These are phyloP conservation scores for Ischnura elegans DNA, from an alignment of 2,888 invertebrate genomes.

Conservation along the genomic window DNA sequence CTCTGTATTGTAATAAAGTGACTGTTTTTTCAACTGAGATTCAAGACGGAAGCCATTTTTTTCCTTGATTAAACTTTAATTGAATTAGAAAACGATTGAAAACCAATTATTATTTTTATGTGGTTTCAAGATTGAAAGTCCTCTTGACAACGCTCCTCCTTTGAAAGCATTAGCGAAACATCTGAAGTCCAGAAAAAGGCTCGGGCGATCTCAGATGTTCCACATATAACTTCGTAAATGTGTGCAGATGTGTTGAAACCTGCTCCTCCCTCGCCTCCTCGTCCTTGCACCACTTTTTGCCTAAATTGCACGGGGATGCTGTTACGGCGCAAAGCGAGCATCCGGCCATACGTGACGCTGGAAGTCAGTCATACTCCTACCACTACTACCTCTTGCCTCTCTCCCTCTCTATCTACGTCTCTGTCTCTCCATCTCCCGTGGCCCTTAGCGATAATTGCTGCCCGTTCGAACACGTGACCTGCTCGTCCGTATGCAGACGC, in stretches of 20 bases:
- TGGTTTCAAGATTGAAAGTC: too few relatives aligned
- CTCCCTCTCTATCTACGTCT: not conserved
- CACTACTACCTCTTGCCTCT: not conserved
- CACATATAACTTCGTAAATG: too few relatives aligned
- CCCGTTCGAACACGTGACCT: slow-evolving; percentile 56
- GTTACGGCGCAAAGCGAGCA: not conserved
- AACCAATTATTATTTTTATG: too few relatives aligned
- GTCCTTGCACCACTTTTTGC: slow-evolving; percentile 20
- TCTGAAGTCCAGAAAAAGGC: too few relatives aligned
- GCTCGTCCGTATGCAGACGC: not conserved
- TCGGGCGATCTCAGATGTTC: too few relatives aligned
- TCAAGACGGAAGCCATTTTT: too few relatives aligned
- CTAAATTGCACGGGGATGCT: not conserved
- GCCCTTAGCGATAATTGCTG: slow-evolving; percentile 58
- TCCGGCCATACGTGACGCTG: slow-evolving; percentile 4
- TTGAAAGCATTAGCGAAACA: too few relatives aligned
- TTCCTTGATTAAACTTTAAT: too few relatives aligned
- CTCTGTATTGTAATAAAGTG: too few relatives aligned
- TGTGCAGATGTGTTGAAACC: not conserved
- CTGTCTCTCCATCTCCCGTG: not conserved
- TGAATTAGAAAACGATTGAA: too few relatives aligned
- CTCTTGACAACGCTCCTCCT: too few relatives aligned
- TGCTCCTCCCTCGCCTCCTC: not conserved
- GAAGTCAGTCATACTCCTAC: not conserved
- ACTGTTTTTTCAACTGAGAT: too few relatives aligned